Conservation (phyloP, 2,888 invertebrate genomes). For the Notocelia uddmanniana region DNA sequence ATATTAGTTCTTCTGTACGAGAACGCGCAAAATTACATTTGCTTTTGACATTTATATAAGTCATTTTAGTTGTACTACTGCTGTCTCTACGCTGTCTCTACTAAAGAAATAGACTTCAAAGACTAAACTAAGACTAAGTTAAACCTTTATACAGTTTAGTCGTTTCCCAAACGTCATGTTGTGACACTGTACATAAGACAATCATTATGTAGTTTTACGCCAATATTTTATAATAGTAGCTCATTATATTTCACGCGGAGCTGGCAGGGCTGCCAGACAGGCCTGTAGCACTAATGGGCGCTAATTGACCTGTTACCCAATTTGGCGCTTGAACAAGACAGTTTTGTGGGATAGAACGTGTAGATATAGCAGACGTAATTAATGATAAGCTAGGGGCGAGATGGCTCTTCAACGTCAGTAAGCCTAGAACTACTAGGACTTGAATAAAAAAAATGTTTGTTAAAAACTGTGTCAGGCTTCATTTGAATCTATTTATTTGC, state of each 20-base stretch:
- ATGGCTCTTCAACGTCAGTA: background rate
- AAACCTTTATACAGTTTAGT: background rate
- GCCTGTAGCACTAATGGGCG: constrained; percentile 31
- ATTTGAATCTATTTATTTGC: too few relatives aligned
- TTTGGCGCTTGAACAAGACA: constrained; percentile 32
- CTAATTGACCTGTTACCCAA: constrained; percentile 40
- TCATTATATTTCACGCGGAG: constrained; percentile 27
- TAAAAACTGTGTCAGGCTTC: background rate
- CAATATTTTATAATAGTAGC: constrained; percentile 20
- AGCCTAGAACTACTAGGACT: background rate
- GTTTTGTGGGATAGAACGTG: constrained; percentile 6
- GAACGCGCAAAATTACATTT: too few relatives aligned
- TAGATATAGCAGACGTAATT: constrained; percentile 1
- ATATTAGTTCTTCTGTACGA: too few relatives aligned
- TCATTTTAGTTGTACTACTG: too few relatives aligned
- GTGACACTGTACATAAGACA: background rate
- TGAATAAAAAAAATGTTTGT: background rate
- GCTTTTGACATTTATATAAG: too few relatives aligned
- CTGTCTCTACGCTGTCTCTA: too few relatives aligned
- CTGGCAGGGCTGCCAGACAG: constrained; percentile 21
- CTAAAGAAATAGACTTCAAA: too few relatives aligned
- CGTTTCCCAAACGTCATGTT: background rate
- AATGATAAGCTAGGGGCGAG: background rate
- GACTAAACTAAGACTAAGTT: too few relatives aligned
- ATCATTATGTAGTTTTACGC: background rate